These are phyloP conservation scores for Lingula anatina DNA, from an alignment of 2,888 invertebrate species.

Conservation along the genomic window DNA sequence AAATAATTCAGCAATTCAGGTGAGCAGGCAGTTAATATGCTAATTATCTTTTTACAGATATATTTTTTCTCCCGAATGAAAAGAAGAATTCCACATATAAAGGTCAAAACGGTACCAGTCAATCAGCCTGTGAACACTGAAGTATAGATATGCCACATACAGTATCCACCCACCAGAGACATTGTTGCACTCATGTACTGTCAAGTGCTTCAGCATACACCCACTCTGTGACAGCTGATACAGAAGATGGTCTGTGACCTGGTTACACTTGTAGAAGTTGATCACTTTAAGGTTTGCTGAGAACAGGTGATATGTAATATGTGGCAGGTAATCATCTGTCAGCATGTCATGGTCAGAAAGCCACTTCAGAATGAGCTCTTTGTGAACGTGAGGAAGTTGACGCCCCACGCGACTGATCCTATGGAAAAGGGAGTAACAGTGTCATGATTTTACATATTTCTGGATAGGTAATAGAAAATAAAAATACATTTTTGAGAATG, in stretches of 20 bases:
- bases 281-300: conserved; percentile 20
- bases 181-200: conserved; percentile 23
- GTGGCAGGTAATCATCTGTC: conserved; percentile 20
- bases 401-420: conserved; percentile 22
- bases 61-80: too few relatives aligned
- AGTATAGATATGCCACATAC: background rate
- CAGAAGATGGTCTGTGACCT: conserved; percentile 30
- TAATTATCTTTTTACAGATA: too few relatives aligned
- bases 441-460: too few relatives aligned
- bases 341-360: conserved; percentile 33
- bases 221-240: conserved; percentile 17
- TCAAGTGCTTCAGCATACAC: conserved; percentile 27
- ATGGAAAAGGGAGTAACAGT: too few relatives aligned
- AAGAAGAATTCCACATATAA: too few relatives aligned
- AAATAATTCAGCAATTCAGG: too few relatives aligned
- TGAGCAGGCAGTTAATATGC: too few relatives aligned
- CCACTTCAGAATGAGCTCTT: conserved; percentile 34
- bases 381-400: conserved; percentile 31
- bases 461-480: too few relatives aligned
- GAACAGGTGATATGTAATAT: conserved; percentile 29
- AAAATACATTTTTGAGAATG: too few relatives aligned
- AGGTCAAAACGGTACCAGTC: background rate
- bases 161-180: conserved; percentile 38
- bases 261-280: conserved; percentile 32
- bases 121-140: background rate